phyloP scores from a whole-genome alignment of 2,888 invertebrate genomes.

The Folsomia candida region DNA sequence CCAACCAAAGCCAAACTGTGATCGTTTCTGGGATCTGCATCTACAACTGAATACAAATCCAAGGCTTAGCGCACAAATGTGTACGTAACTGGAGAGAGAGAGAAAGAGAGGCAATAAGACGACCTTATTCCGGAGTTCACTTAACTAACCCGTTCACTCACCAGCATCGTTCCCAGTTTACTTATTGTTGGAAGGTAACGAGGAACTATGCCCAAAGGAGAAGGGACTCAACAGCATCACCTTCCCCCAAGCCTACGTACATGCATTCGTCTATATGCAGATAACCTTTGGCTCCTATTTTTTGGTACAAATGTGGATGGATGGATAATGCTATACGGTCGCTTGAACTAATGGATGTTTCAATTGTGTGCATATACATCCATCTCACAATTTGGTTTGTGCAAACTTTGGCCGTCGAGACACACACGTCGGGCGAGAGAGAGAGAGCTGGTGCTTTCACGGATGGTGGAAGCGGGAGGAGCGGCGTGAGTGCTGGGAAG shows the following conservation, averaged over 20 bases:
- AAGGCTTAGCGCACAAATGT: background rate
- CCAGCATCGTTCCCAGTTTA: too few species aligned
- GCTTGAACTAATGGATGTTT: too few species aligned
- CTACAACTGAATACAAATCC: constrained; percentile 1
- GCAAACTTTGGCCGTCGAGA: too few species aligned
- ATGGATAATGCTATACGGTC: too few species aligned
- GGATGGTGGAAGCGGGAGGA: background rate
- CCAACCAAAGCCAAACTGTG: background rate
- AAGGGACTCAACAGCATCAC: background rate
- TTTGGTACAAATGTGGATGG: too few species aligned
- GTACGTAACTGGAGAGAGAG: background rate
- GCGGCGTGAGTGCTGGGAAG: background rate
- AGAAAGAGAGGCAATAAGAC: background rate
- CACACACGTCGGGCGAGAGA: too few species aligned
- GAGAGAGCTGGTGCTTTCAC: background rate
- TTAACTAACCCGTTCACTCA: too few species aligned
- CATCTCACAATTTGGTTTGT: background rate
- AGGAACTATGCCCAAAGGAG: background rate
- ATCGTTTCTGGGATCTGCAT: background rate
- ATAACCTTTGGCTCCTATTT: too few species aligned
- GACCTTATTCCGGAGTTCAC: background rate
- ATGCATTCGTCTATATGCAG: too few species aligned
- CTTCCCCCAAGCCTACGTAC: background rate
- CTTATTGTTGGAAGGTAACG: too few species aligned
- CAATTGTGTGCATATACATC: background rate